Evolutionary conservation across 2,797 vertebrate species (phyloP).

Genomic region (Phyllotis vaccarum): DNA sequence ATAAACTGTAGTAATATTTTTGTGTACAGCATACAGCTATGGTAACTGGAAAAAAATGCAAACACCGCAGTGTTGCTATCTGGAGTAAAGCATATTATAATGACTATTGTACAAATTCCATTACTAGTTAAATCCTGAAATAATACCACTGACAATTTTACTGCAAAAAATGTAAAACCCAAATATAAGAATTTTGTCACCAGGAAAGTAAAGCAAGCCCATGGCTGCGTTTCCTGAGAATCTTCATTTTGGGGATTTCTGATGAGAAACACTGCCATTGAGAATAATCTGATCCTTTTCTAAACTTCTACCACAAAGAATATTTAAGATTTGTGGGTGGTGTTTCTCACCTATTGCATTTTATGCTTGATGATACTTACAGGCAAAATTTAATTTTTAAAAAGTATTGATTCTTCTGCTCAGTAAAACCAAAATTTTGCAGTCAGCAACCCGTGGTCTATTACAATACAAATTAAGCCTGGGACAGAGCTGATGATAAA

Average conservation of each 20-base stretch:
- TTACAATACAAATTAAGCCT: constrained; percentile 27
- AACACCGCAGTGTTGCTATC: constrained; percentile 39
- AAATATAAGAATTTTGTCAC: constrained; percentile 71
- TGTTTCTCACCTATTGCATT: constrained; percentile 52
- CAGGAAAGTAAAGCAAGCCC: constrained; percentile 44
- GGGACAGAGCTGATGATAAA: constrained; percentile 44
- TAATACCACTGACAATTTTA: constrained; percentile 66
- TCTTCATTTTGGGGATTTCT: constrained; percentile 54
- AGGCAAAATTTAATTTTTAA: constrained; percentile 63
- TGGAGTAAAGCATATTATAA: constrained; percentile 60
- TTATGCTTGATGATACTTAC: constrained; percentile 57
- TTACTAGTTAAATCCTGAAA: constrained; percentile 56
- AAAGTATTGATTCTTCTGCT: constrained; percentile 41
- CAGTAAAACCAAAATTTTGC: constrained; percentile 47
- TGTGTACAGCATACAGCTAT: constrained; percentile 23
- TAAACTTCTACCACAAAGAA: constrained; percentile 59
- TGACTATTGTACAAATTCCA: constrained; percentile 64
- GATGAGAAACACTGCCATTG: constrained; percentile 7
- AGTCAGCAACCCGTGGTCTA: constrained; percentile 3
- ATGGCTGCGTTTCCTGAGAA: constrained; percentile 56
- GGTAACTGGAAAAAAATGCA: constrained; percentile 50
- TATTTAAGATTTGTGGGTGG: constrained; percentile 25
- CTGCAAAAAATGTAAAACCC: constrained; percentile 60
- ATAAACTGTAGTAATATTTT: constrained; percentile 56
- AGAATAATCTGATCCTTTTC: constrained; percentile 63